Evolutionary conservation across 37 sponge, comb jelly and placozoan genomes (phyloP).

Genomic region (Halichondria panicea): DNA sequence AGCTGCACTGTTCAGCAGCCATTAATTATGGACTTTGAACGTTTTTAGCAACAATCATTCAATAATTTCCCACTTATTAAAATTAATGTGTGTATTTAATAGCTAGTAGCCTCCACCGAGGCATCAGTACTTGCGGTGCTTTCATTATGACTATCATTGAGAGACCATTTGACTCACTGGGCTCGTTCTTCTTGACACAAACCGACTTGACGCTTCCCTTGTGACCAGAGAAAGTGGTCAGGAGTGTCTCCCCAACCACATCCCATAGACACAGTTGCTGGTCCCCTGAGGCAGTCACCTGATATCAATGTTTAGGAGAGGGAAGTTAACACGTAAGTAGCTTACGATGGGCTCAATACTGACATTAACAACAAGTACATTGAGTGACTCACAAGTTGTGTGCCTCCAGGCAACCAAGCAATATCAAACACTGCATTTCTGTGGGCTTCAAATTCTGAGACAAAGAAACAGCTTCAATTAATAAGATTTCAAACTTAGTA

Average conservation of each 20-base stretch:
- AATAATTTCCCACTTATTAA: too few relatives aligned
- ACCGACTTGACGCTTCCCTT: constrained; percentile 67
- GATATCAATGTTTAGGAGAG: not conserved
- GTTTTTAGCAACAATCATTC: too few relatives aligned
- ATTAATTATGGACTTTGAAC: too few relatives aligned
- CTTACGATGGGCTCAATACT: not conserved
- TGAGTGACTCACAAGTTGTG: constrained; percentile 38
- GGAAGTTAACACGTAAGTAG: not conserved
- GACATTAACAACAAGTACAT: not conserved
- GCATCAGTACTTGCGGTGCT: too few relatives aligned
- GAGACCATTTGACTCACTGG: constrained; percentile 42
- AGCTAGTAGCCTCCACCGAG: too few relatives aligned
- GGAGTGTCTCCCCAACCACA: not conserved
- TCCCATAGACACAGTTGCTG: constrained; percentile 60
- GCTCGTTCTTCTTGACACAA: constrained; percentile 30
- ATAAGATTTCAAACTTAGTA: too few relatives aligned
- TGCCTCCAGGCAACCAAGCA: constrained; percentile 41
- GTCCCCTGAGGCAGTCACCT: constrained; percentile 75
- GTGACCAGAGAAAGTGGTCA: constrained; percentile 42
- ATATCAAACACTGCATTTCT: constrained; percentile 77
- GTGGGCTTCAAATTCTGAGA: constrained; percentile 48
- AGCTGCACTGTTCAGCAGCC: too few relatives aligned
- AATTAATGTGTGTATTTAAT: too few relatives aligned
- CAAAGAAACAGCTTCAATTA: not conserved
- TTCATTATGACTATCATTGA: too few relatives aligned